These are phyloP conservation scores for Plestiodon gilberti DNA, from an alignment of 2,113 vertebrate genomes.

Conservation along the genomic window DNA sequence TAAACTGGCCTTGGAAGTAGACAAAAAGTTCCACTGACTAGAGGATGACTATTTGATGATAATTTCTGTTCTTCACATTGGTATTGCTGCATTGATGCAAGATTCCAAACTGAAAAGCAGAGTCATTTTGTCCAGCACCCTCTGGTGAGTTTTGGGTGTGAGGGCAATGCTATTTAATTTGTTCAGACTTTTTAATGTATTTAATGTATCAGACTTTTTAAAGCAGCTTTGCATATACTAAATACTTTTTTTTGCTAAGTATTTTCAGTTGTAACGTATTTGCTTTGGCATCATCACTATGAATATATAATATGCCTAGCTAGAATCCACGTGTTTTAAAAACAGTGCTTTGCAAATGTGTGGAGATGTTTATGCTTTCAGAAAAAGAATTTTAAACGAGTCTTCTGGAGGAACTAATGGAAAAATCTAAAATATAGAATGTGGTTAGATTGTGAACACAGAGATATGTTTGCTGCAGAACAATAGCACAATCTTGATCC, in stretches of 20 bases:
- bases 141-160: no score
- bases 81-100: no score
- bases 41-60: background rate
- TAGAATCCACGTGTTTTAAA: constrained; percentile 36
- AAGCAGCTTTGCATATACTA: background rate
- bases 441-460: background rate
- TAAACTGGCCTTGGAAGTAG: background rate
- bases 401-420: background rate
- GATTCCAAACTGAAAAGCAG: no score
- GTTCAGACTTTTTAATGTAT: no score
- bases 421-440: constrained; percentile 10
- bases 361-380: constrained; percentile 13
- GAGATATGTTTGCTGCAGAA: background rate
- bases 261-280: constrained; percentile 26
- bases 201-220: no score
- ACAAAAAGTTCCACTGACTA: background rate
- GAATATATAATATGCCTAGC: constrained; percentile 16
- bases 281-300: constrained; percentile 28
- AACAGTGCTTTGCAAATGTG: background rate
- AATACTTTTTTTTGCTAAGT: background rate
- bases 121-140: no score
- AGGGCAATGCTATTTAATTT: no score
- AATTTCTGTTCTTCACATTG: no score
- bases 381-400: background rate
- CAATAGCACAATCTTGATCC: background rate